phyloP scores from a whole-genome alignment of 2,888 invertebrate species.

The Phasia obesa region DNA sequence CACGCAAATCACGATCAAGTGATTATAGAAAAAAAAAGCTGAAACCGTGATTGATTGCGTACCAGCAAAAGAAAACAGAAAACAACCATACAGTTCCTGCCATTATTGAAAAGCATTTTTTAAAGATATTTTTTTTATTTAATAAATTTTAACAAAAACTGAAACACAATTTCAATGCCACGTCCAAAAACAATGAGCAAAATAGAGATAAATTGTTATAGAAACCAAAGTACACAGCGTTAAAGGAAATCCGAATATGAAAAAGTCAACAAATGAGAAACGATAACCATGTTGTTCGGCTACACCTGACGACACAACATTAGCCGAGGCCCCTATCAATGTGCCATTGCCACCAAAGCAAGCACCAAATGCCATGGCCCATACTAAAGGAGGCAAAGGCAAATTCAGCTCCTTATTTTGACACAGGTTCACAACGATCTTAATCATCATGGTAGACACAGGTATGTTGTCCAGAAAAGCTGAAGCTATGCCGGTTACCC shows the following conservation, averaged over 20 bases:
- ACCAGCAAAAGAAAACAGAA: constrained; percentile 6
- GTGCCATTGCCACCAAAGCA: constrained; percentile 96
- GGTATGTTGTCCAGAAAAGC: constrained; percentile 96
- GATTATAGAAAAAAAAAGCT: constrained; percentile 75
- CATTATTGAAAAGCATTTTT: constrained; percentile 55
- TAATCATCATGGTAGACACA: constrained; percentile 94
- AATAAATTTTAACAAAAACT: not conserved
- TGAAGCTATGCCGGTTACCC: constrained; percentile 91
- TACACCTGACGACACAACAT: constrained; percentile 95
- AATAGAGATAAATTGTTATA: constrained; percentile 86
- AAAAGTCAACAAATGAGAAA: constrained; percentile 91
- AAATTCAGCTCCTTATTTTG: constrained; percentile 87
- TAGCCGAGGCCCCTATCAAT: constrained; percentile 94
- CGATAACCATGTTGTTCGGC: constrained; percentile 95
- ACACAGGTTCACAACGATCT: constrained; percentile 87
- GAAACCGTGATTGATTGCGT: constrained; percentile 69
- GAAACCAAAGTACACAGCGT: constrained; percentile 87
- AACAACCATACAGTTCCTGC: not conserved
- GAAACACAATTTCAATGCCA: constrained; percentile 84
- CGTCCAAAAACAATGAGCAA: constrained; percentile 86
- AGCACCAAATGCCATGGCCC: constrained; percentile 93
- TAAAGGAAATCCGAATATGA: constrained; percentile 91
- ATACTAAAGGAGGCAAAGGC: constrained; percentile 90
- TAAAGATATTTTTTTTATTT: constrained; percentile 1
- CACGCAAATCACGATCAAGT: constrained; percentile 82